phyloP scores from a whole-genome alignment of 2,888 invertebrate species.

The Zhuqinia jingwanae region DNA sequence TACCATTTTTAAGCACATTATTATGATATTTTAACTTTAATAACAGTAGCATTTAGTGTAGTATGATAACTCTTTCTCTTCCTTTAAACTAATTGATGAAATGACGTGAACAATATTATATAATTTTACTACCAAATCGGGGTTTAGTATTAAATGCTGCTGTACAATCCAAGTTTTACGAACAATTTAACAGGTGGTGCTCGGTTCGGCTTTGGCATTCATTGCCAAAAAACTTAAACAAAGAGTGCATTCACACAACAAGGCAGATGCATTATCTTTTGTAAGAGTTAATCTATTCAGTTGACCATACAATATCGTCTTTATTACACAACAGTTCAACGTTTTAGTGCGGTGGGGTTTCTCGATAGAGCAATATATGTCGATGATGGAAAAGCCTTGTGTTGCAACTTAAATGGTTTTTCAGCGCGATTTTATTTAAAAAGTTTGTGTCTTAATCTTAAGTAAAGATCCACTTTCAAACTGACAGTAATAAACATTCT shows the following conservation, averaged over 20 bases:
- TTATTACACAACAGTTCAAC: not conserved
- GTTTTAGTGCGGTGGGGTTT: not conserved
- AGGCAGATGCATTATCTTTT: not conserved
- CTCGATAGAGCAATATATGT: too few relatives aligned
- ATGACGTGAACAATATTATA: not conserved
- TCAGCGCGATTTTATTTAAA: not conserved
- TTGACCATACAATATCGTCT: not conserved
- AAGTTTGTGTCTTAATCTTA: not conserved
- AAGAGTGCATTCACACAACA: not conserved
- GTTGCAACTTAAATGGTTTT: too few relatives aligned
- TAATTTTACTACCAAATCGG: too few relatives aligned
- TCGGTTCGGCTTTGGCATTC: not conserved
- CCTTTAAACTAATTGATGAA: too few relatives aligned
- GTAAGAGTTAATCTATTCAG: too few relatives aligned
- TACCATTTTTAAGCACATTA: not conserved
- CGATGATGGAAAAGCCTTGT: too few relatives aligned
- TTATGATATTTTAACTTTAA: not conserved
- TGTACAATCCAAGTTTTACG: not conserved
- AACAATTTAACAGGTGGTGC: slow-evolving; percentile 41
- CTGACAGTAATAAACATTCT: too few relatives aligned
- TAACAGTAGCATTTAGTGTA: not conserved
- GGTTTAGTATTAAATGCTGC: not conserved
- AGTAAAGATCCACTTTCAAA: not conserved
- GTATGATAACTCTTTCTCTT: not conserved
- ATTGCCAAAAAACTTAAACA: not conserved